Evolutionary conservation across 2,888 invertebrate genomes (phyloP).

Genomic region (Strigamia crassipes): DNA sequence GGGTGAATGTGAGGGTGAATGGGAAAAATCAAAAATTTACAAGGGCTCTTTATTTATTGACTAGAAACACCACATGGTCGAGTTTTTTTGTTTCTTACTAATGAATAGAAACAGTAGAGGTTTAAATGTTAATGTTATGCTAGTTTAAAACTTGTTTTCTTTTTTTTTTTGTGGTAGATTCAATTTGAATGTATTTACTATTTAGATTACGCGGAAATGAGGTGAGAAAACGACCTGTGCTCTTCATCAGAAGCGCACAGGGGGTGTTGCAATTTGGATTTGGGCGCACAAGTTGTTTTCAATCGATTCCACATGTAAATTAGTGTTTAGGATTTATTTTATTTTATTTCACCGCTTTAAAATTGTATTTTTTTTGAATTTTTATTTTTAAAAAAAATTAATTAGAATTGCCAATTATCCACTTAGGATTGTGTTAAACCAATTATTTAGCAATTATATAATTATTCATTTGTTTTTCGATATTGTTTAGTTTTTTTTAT

Average conservation of each 20-base stretch:
- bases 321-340: no score
- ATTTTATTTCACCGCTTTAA: no score
- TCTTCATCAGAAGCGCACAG: neutral
- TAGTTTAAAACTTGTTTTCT: neutral
- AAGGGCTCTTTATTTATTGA: neutral
- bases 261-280: neutral
- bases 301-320: neutral
- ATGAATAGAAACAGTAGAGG: neutral
- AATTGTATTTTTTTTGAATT: no score
- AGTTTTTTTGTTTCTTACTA: neutral
- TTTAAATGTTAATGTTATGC: neutral
- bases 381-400: no score
- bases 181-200: neutral
- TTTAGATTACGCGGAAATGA: neutral
- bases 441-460: neutral
- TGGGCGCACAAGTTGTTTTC: neutral
- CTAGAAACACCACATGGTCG: neutral
- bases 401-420: no score
- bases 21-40: neutral
- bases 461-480: neutral
- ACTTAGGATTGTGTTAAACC: no score
- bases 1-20: conserved; percentile 3
- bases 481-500: neutral
- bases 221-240: neutral
- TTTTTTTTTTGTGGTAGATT: no score